Evolutionary conservation across 2,797 vertebrate genomes (phyloP), one percentile per base, ranked within the genome.

Genomic region (Danio jaintianensis): DNA sequence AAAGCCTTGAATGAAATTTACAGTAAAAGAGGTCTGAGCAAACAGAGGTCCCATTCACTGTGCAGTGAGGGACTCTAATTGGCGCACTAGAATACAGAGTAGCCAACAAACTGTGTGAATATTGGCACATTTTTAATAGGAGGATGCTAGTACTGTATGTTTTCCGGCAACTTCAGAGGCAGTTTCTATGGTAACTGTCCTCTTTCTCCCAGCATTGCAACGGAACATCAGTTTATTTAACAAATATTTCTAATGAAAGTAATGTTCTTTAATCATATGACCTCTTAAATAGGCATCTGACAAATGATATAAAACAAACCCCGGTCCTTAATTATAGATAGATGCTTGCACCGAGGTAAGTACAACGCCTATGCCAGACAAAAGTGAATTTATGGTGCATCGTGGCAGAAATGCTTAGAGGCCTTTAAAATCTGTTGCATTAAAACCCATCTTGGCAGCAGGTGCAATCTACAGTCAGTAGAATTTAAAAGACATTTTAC

Each of bases 141-240:
- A 89, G 88, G 85, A 91, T 84, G 84, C 86, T 88, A 79, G 89
- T 88, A 63, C 77, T 79, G 47, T 71, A 89, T 90, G 87, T 89
- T 92, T 87, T 89, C 55, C 81, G 90, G 85, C 89, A 90, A 92
- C 91, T 92, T 94, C 92, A 88, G 84, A 90, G 82, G 87, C 86
- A 88, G 93, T 95, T 94, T 89, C 93, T 91, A 94, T 94, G 93
- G 93, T 81, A 90, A 94, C 93, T 20, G 83, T 88, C 82, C 84
- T 86, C 84, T 86, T 88, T 82, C 79, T 86, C 86, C 87, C 76
- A 82, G 80, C 77, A 86, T 78, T 81, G 85, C 82, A 83, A 43
- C 75, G 88, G 88, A 84, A 86, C 88, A 86, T 89, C 85, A 89
- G 85, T 87, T 85, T 86, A 87, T 89, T 89, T 89, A 83, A 61